Percentiles rank a stretch among this genome's conserved stretches.
Evolutionary conservation across 2,888 invertebrate genomes (phyloP).

Genomic region (Plutella xylostella): DNA sequence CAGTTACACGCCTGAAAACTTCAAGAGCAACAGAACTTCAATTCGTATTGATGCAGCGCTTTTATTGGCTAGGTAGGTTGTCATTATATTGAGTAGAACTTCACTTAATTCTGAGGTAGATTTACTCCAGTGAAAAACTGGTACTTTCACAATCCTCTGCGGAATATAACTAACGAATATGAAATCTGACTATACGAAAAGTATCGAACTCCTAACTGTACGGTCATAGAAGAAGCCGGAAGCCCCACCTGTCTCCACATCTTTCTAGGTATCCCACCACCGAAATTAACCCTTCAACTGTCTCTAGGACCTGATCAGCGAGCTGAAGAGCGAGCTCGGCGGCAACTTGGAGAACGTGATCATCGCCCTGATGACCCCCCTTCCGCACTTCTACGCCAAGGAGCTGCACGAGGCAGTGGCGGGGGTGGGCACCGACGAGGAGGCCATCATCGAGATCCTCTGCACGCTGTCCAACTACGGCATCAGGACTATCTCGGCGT

Average conservation of each 20-base stretch:
- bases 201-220: not conserved
- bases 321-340: conserved; percentile 89
- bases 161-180: no score
- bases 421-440: conserved; percentile 90
- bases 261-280: no score
- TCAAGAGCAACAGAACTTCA: no score
- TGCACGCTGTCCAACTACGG: conserved; percentile 93
- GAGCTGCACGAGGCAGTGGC: conserved; percentile 89
- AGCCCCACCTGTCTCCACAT: no score
- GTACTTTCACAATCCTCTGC: no score
- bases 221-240: no score
- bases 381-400: conserved; percentile 91
- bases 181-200: not conserved
- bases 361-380: conserved; percentile 89
- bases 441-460: conserved; percentile 91
- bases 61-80: no score
- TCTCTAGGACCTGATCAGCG: conserved; percentile 78
- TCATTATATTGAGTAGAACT: no score
- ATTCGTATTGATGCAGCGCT: no score
- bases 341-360: conserved; percentile 93
- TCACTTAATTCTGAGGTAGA: no score
- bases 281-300: not conserved
- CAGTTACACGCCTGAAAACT: no score
- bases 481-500: conserved; percentile 84
- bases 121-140: no score